Evolutionary conservation across 2,797 vertebrate species (phyloP).

Genomic region (Hirundo rustica): DNA sequence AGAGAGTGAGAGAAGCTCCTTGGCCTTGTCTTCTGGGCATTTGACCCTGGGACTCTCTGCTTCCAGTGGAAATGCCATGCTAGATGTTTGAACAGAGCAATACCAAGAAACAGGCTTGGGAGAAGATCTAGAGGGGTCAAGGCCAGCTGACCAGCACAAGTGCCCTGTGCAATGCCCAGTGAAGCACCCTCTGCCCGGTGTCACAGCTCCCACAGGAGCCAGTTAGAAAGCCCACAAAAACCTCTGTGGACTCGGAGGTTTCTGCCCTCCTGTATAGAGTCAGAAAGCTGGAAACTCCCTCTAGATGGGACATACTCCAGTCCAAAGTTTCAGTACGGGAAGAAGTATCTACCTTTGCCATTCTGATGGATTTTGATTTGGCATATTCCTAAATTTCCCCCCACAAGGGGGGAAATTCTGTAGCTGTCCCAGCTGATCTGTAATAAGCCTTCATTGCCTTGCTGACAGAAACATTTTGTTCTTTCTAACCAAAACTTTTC

Average conservation of each 20-base stretch:
- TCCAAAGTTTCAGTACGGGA: background rate
- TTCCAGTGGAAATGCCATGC: background rate
- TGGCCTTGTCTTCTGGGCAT: fast-evolving
- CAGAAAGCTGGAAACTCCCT: background rate
- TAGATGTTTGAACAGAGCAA: background rate
- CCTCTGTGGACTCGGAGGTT: background rate
- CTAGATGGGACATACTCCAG: background rate
- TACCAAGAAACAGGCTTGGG: background rate
- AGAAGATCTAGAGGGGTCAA: background rate
- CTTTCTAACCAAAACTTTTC: background rate
- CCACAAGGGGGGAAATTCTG: background rate
- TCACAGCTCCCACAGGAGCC: background rate
- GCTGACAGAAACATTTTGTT: background rate
- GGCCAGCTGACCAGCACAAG: background rate
- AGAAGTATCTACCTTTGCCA: background rate
- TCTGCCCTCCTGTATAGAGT: background rate
- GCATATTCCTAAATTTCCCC: background rate
- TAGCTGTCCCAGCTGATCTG: background rate
- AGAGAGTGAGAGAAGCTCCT: background rate
- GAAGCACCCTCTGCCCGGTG: background rate
- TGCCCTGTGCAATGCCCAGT: background rate
- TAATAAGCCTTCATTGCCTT: background rate
- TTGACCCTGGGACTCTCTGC: background rate
- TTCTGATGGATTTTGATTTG: background rate
- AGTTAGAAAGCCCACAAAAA: background rate